phyloP scores from a whole-genome alignment of 2,797 vertebrate genomes.

The Triplophysa bombifrons region DNA sequence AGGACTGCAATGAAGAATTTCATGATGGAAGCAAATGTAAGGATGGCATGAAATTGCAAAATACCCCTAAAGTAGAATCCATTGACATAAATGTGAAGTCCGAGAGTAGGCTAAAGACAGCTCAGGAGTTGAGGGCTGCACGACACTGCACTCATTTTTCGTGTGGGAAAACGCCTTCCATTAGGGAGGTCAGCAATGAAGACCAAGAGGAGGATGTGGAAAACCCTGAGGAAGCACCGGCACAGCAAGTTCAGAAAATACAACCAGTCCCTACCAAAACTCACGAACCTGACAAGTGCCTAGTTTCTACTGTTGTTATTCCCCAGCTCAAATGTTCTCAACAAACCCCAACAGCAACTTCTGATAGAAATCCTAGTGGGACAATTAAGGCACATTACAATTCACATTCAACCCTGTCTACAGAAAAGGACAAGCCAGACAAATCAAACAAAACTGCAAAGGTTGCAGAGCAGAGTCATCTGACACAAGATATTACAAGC shows the following conservation, averaged over 20 bases:
- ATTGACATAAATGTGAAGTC: conserved; percentile 62
- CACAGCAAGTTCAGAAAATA: conserved; percentile 46
- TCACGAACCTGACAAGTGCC: not conserved
- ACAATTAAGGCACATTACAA: conserved; percentile 42
- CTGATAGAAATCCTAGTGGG: conserved; percentile 52
- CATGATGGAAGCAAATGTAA: conserved; percentile 56
- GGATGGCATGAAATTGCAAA: conserved; percentile 62
- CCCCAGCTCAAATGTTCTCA: conserved; percentile 25
- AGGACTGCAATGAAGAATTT: conserved; percentile 57
- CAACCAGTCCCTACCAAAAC: conserved; percentile 26
- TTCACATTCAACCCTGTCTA: conserved; percentile 20
- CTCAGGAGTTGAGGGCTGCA: conserved; percentile 71
- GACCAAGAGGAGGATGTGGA: conserved; percentile 80
- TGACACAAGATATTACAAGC: conserved; percentile 1
- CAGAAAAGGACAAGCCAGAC: conserved; percentile 15
- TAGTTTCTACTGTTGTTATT: conserved; percentile 4
- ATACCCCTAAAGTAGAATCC: conserved; percentile 63
- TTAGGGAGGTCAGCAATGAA: conserved; percentile 81
- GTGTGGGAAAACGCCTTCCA: conserved; percentile 79
- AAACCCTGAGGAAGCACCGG: conserved; percentile 59
- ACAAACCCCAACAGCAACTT: conserved; percentile 43
- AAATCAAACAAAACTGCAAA: conserved; percentile 14
- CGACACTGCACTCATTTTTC: conserved; percentile 76
- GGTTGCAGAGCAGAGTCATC: conserved; percentile 9
- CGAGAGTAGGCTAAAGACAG: conserved; percentile 71